Percentiles rank a stretch among this genome's conserved stretches.
phyloP scores from a whole-genome alignment of 1,140 invertebrate genomes.

The Ceratosolen solmsi region DNA sequence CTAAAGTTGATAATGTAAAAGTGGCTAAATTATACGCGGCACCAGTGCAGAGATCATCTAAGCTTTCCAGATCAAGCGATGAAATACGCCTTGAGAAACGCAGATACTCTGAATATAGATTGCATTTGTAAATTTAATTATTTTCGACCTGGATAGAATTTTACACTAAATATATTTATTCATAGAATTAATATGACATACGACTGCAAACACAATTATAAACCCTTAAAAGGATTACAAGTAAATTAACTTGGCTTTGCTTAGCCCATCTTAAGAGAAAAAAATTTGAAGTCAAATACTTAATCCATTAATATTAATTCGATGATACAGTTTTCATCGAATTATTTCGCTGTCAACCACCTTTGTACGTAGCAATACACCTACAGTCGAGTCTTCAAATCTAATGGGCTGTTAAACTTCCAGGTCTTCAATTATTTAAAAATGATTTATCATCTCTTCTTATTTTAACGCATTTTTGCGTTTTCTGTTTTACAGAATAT shows the following conservation, averaged over 20 bases:
- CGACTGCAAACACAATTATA: constrained; percentile 49
- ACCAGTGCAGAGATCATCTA: constrained; percentile 54
- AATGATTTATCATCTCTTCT: constrained; percentile 48
- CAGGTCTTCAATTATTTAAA: constrained; percentile 48
- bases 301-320: constrained; percentile 48
- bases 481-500: constrained; percentile 64
- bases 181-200: constrained; percentile 49
- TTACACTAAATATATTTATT: constrained; percentile 49
- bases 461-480: constrained; percentile 48
- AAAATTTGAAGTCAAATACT: constrained; percentile 36
- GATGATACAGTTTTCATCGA: constrained; percentile 43
- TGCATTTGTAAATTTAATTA: constrained; percentile 50
- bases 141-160: constrained; percentile 47
- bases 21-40: constrained; percentile 60
- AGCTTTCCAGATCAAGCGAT: constrained; percentile 47
- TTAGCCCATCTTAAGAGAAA: constrained; percentile 31
- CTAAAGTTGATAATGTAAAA: constrained; percentile 59
- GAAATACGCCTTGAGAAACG: constrained; percentile 46
- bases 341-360: constrained; percentile 46
- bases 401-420: constrained; percentile 50
- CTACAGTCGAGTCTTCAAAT: constrained; percentile 48
- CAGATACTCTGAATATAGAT: constrained; percentile 51
- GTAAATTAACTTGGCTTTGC: constrained; percentile 32
- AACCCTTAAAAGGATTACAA: constrained; percentile 33
- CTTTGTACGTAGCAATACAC: constrained; percentile 51